Evolutionary conservation across 2,113 vertebrate species (phyloP).

Genomic region (Plecturocebus donacophilus): DNA sequence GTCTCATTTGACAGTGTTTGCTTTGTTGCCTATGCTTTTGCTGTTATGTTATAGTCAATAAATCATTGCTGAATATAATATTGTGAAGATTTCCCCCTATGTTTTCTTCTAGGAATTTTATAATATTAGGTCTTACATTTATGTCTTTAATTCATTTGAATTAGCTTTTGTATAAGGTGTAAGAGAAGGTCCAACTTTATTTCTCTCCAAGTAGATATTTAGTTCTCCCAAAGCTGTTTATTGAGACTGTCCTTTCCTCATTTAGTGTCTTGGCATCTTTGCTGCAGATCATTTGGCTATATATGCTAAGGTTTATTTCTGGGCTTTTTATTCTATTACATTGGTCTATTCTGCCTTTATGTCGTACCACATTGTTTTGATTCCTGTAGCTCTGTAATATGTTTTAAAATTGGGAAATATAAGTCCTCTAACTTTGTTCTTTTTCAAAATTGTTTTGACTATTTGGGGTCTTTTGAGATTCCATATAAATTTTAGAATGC

Average conservation of each 20-base stretch:
- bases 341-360: neutral
- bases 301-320: neutral
- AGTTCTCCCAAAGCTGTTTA: neutral
- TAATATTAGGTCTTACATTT: neutral
- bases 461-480: neutral
- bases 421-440: neutral
- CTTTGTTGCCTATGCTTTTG: neutral
- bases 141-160: neutral
- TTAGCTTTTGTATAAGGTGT: neutral
- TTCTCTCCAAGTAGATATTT: neutral
- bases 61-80: neutral
- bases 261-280: neutral
- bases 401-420: neutral
- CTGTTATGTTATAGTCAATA: neutral
- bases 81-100: neutral
- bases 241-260: neutral
- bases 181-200: neutral
- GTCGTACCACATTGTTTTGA: neutral
- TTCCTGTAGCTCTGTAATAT: neutral
- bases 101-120: neutral
- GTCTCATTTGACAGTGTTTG: neutral
- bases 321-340: neutral
- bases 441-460: neutral
- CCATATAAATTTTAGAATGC: neutral
- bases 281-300: neutral